phyloP scores from a whole-genome alignment of 2,888 invertebrate genomes.

The Perdita meconis region DNA sequence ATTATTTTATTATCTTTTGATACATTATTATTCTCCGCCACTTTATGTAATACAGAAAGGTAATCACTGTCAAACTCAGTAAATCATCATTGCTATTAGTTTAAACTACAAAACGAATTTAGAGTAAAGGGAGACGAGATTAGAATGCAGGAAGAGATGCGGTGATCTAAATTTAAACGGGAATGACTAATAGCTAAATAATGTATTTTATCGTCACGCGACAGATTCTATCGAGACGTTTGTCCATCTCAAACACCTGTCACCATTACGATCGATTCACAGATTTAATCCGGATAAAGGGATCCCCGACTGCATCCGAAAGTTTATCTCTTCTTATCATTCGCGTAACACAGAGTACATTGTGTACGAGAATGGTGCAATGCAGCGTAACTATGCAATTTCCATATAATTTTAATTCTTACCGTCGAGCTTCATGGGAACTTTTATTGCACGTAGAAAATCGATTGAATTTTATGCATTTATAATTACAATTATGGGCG shows the following conservation, averaged over 20 bases:
- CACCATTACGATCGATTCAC: slow-evolving; percentile 9
- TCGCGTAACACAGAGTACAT: slow-evolving; percentile 1
- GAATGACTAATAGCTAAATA: slow-evolving; percentile 4
- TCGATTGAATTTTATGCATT: background rate
- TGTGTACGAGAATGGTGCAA: background rate
- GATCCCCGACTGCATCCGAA: background rate
- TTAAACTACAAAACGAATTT: background rate
- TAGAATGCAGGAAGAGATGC: background rate
- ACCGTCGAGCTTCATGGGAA: too few species aligned
- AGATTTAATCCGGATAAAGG: slow-evolving; percentile 25
- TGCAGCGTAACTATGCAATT: background rate
- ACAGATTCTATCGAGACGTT: background rate
- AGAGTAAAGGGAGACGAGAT: background rate
- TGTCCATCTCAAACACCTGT: slow-evolving; percentile 14
- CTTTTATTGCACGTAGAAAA: background rate
- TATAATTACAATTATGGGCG: background rate
- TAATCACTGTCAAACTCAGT: background rate
- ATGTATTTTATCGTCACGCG: background rate
- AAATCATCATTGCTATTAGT: background rate
- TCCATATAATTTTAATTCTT: background rate
- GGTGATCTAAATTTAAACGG: background rate
- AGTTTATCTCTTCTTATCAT: slow-evolving; percentile 14
- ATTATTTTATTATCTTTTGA: too few species aligned
- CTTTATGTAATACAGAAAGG: background rate
- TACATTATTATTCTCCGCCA: background rate